These are phyloP conservation scores for Tauraco erythrolophus DNA, from an alignment of 2,113 vertebrate genomes.

Conservation along the genomic window DNA sequence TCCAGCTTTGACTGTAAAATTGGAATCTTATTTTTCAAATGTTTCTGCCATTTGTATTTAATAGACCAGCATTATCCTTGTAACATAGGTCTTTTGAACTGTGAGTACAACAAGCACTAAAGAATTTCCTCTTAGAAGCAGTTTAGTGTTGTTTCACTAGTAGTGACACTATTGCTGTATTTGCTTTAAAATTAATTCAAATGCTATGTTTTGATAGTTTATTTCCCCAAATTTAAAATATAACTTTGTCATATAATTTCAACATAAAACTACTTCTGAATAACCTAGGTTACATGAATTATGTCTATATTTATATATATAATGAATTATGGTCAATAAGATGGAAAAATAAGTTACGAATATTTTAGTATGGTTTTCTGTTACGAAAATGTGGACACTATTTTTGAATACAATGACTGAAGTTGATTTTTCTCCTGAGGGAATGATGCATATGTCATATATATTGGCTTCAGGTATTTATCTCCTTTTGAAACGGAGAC, in stretches of 20 bases:
- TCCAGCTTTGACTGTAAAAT: not conserved
- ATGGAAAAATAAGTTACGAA: not conserved
- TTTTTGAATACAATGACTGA: not conserved
- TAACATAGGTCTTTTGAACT: not conserved
- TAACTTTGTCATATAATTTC: not conserved
- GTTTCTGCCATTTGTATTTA: not conserved
- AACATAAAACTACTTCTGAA: not conserved
- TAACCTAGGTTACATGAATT: not conserved
- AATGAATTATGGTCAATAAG: not conserved
- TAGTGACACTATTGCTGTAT: rapidly evolving
- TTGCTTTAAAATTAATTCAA: not conserved
- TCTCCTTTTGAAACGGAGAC: not conserved
- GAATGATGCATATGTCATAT: not conserved
- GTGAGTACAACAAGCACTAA: not conserved
- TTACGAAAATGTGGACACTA: not conserved
- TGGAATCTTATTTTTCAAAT: not conserved
- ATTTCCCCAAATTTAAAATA: not conserved
- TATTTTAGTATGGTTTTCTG: not conserved
- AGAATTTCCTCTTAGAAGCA: not conserved
- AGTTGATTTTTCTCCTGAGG: not conserved
- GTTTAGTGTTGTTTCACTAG: not conserved
- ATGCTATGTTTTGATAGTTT: not conserved
- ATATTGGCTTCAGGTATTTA: not conserved
- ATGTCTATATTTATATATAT: not conserved
- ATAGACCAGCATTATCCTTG: not conserved